Percentiles rank a stretch among this genome's conserved stretches.
Conservation (phyloP, 2,888 invertebrate genomes). For the Zelleria hepariella region DNA sequence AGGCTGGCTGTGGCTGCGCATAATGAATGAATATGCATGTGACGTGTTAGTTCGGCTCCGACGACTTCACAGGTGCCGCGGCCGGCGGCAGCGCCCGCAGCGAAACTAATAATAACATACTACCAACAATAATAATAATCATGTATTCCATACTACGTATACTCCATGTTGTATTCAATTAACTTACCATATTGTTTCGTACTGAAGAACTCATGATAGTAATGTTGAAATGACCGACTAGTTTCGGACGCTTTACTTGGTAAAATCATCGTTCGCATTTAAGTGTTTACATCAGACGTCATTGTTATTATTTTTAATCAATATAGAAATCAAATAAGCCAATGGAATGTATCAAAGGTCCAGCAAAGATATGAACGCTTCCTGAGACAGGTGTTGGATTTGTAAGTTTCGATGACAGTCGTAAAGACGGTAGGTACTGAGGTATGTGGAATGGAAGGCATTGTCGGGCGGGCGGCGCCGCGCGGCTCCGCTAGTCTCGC, state of each 20-base stretch:
- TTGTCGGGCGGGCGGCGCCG: slow-evolving; percentile 20
- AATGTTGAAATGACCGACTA: too few relatives aligned
- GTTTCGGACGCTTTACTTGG: too few relatives aligned
- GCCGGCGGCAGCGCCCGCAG: not conserved
- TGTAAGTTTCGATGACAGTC: not conserved
- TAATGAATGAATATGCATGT: not conserved
- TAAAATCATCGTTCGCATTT: too few relatives aligned
- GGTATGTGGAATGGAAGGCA: slow-evolving; percentile 14
- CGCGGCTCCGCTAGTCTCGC: slow-evolving; percentile 16
- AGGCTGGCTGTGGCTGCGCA: too few relatives aligned
- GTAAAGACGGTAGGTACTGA: slow-evolving; percentile 16
- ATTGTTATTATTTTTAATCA: too few relatives aligned
- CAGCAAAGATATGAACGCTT: too few relatives aligned
- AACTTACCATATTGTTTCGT: too few relatives aligned
- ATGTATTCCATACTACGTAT: not conserved
- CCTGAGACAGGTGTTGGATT: not conserved
- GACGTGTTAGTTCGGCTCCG: not conserved
- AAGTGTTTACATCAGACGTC: too few relatives aligned
- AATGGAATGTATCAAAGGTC: too few relatives aligned
- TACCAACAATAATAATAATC: not conserved
- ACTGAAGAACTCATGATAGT: too few relatives aligned
- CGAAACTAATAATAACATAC: not conserved
- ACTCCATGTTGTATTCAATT: not conserved
- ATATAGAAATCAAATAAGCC: too few relatives aligned
- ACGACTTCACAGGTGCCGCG: not conserved